Conservation (phyloP, 2,888 invertebrate species). For the Rambutsinella grinnellia region DNA sequence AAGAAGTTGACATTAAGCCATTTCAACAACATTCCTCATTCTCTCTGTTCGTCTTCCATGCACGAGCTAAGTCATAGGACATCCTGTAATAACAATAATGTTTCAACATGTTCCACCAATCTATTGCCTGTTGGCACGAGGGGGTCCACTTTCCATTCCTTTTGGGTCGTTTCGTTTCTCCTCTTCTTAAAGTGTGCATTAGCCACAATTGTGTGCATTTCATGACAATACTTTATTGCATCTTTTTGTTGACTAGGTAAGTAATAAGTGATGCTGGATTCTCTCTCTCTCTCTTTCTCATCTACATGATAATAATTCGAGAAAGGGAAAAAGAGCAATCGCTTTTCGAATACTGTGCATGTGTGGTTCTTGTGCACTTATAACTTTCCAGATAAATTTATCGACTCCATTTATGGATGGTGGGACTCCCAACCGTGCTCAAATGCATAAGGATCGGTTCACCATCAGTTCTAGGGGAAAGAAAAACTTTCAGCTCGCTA, state of each 20-base stretch:
- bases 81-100: slow-evolving; percentile 37
- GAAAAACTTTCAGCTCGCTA: neutral
- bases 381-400: slow-evolving; percentile 46
- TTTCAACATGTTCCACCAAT: slow-evolving; percentile 36
- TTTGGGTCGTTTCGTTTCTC: slow-evolving; percentile 5
- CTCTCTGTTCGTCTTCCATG: neutral
- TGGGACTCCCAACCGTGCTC: slow-evolving; percentile 50
- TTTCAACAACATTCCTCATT: neutral
- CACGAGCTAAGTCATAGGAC: slow-evolving; percentile 37
- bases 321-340: slow-evolving; percentile 1
- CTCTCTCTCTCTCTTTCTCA: slow-evolving; percentile 21
- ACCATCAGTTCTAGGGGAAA: neutral
- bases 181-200: slow-evolving; percentile 3
- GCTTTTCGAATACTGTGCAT: neutral
- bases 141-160: slow-evolving; percentile 31
- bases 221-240: slow-evolving; percentile 54
- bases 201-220: too few species aligned
- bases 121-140: slow-evolving; percentile 49
- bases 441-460: neutral
- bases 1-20: slow-evolving; percentile 9
- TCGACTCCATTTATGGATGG: slow-evolving; percentile 59
- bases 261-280: slow-evolving; percentile 44
- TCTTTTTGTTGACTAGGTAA: slow-evolving; percentile 17
- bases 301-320: slow-evolving; percentile 34
- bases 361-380: neutral